phyloP scores from a whole-genome alignment of 2,113 vertebrate genomes.

The Cairina moschata region DNA sequence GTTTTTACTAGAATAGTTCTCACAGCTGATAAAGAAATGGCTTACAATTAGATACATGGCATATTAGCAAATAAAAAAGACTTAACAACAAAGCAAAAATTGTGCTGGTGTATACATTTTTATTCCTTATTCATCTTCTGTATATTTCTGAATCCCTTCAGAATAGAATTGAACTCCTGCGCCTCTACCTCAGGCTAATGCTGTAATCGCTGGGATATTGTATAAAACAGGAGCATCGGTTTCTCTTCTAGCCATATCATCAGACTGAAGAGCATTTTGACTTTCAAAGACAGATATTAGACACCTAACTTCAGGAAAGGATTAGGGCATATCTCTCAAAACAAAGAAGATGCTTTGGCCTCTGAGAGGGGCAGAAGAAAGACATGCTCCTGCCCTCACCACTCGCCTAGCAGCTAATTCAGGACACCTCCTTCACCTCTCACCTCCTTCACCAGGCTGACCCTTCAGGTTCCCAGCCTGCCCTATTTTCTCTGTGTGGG shows the following conservation, averaged over 20 bases:
- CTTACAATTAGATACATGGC: neutral
- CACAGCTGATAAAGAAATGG: neutral
- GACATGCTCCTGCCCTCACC: neutral
- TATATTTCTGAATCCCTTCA: neutral
- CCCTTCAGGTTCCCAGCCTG: neutral
- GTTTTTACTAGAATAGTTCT: neutral
- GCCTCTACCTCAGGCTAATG: neutral
- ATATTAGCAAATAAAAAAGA: neutral
- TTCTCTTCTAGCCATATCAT: neutral
- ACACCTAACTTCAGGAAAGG: neutral
- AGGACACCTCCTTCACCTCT: neutral
- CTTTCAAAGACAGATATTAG: neutral
- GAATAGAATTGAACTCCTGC: neutral
- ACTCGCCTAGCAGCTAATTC: neutral
- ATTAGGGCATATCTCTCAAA: neutral
- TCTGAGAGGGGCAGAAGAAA: neutral
- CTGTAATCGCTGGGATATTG: neutral
- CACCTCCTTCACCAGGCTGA: neutral
- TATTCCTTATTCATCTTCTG: neutral
- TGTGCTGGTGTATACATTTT: neutral
- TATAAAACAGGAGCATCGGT: neutral
- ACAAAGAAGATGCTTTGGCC: neutral
- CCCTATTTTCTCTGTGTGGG: neutral
- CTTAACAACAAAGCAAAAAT: neutral
- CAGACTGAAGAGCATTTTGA: neutral